A percentile compares a stretch with the other conserved stretches of the same genome.
Evolutionary conservation across 2,797 vertebrate genomes (phyloP).

Genomic region (Margarornis squamiger): DNA sequence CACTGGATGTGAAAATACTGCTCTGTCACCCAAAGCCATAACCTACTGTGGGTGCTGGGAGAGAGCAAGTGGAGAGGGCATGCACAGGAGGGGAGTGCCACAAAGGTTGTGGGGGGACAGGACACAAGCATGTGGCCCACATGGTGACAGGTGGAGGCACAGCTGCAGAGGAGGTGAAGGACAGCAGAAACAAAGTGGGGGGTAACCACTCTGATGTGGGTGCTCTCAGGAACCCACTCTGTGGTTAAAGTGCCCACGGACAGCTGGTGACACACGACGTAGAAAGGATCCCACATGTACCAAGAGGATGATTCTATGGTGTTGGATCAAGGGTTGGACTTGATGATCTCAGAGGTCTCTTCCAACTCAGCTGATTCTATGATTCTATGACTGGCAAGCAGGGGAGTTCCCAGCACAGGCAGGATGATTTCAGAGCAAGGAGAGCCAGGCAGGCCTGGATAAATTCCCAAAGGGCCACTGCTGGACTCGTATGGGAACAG

Average conservation of each 20-base stretch:
- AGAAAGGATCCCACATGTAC: not conserved
- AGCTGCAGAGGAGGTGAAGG: not conserved
- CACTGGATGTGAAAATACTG: not conserved
- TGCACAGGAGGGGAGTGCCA: not conserved
- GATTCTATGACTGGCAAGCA: not conserved
- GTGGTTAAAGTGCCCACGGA: not conserved
- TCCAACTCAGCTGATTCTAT: too few relatives aligned
- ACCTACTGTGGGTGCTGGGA: not conserved
- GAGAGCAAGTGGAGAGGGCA: accelerated
- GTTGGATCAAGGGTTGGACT: too few relatives aligned
- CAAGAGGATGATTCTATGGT: not conserved
- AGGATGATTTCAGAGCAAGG: not conserved
- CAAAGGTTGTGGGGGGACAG: not conserved
- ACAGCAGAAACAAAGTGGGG: not conserved
- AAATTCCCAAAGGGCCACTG: not conserved
- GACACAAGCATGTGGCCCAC: not conserved
- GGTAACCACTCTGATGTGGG: too few relatives aligned
- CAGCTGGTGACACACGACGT: accelerated
- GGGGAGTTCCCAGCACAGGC: not conserved
- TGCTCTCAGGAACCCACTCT: not conserved
- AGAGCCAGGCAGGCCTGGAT: not conserved
- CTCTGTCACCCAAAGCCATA: not conserved
- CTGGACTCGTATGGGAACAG: not conserved
- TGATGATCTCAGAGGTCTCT: too few relatives aligned
- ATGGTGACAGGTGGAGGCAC: not conserved